Base-by-base conservation (phyloP, 2,113 vertebrate genomes). In the Microtus ochrogaster region DNA sequence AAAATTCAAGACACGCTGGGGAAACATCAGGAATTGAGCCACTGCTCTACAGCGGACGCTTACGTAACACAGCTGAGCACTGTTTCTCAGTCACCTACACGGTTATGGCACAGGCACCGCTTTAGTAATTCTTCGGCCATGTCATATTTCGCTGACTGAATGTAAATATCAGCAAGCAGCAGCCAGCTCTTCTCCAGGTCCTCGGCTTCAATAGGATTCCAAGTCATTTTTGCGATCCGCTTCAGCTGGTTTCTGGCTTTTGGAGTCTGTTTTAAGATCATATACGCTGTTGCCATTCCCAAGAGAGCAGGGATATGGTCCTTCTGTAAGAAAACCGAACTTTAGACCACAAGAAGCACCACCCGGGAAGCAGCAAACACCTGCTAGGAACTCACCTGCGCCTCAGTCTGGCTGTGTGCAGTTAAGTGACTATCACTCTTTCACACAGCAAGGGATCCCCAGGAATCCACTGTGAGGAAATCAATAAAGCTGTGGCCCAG, bases 151-250 rank as follows among this genome's bases (percentile, higher is more conserved):
- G 99, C 99, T 12, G 99, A 99, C 61, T 99, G 99, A 98, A 99
- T 99, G 98, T 99, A 99, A 98, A 99, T 99, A 98, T 99, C 99
- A 58, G 99, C 99, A 97, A 99, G 99, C 12, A 99, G 99, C 93
- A 99, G 98, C 99, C 99, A 99, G 98, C 99, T 99, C 98, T 99
- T 99, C 98, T 99, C 99, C 97, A 99, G 99, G 94, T 99, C 99
- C 55, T 99, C 99, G 3, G 99, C 99, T 95, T 99, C 99, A 22
- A 99, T 93, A 41, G 99, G 98, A 98, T 99, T 99, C 99, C 99
- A 99, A 98, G 98, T 99, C 99, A 99, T 99, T 98, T 99, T 99
- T 73, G 99, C 98, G 97, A 99, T 99, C 73, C 99, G 98, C 96
- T 99, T 99, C 90, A 99, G 98, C 93, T 99, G 99, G 98, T 99